Evolutionary conservation across 2,113 vertebrate species (phyloP).

Genomic region (Abramis brama): DNA sequence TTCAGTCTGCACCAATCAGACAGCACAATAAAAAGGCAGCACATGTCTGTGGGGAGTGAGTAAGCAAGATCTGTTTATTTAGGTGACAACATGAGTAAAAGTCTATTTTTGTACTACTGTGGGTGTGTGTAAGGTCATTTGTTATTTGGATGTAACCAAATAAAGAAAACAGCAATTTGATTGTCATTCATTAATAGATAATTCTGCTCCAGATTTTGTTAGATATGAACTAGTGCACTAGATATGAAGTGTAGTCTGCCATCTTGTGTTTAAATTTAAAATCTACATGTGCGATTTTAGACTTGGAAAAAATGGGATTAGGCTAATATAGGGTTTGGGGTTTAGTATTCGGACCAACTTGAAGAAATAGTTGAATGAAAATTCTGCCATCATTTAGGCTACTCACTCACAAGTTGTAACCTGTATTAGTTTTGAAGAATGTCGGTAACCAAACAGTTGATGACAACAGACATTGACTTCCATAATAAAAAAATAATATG

Average conservation of each 20-base stretch:
- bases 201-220: not conserved
- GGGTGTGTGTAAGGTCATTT: not conserved
- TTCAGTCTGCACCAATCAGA: conserved; percentile 7
- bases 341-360: not conserved
- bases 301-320: not conserved
- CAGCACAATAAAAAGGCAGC: not conserved
- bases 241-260: not conserved
- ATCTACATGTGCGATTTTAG: not conserved
- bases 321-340: not conserved
- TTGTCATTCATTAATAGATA: not conserved
- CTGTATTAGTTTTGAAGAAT: too few species aligned
- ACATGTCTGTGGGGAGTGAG: not conserved
- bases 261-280: conserved; percentile 6
- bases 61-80: conserved; percentile 14
- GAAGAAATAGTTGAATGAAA: too few species aligned
- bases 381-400: too few species aligned
- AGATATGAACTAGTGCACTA: not conserved
- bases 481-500: too few species aligned
- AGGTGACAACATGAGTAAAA: not conserved
- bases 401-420: too few species aligned
- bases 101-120: not conserved
- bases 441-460: too few species aligned
- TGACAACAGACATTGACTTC: too few species aligned
- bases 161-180: not conserved
- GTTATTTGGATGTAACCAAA: not conserved